phyloP scores from a whole-genome alignment of 2,113 vertebrate species.

The Limnothrissa miodon region DNA sequence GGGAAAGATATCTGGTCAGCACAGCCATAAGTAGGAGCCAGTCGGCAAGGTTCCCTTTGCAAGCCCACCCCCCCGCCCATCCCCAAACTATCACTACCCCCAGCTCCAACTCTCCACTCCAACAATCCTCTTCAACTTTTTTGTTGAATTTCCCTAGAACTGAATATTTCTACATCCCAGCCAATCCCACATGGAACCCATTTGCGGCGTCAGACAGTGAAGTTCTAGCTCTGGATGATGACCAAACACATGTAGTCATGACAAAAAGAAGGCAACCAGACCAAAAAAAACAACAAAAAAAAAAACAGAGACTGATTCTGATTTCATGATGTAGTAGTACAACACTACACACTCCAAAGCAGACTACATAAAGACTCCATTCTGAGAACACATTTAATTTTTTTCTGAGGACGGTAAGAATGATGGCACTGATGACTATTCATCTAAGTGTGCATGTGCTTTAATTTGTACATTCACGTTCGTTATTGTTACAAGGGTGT shows the following conservation, averaged over 20 bases:
- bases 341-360: slow-evolving; percentile 37
- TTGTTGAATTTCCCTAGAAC: slow-evolving; percentile 61
- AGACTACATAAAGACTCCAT: slow-evolving; percentile 2
- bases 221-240: slow-evolving; percentile 60
- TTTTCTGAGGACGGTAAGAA: neutral
- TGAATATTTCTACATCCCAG: slow-evolving; percentile 63
- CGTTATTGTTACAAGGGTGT: neutral
- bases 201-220: slow-evolving; percentile 66
- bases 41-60: slow-evolving; percentile 59
- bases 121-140: neutral
- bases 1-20: slow-evolving; percentile 64
- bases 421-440: neutral
- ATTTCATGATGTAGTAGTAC: slow-evolving; percentile 30
- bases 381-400: neutral
- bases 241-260: slow-evolving; percentile 68
- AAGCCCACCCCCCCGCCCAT: slow-evolving; percentile 29
- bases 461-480: neutral
- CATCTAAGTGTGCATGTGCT: neutral
- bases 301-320: slow-evolving; percentile 23
- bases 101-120: neutral
- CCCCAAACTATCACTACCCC: neutral
- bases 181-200: slow-evolving; percentile 69
- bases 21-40: slow-evolving; percentile 57
- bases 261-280: slow-evolving; percentile 51
- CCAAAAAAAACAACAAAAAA: slow-evolving; percentile 37